Evolutionary conservation across 2,888 invertebrate species (phyloP).

Genomic region (Catocala fraxini): DNA sequence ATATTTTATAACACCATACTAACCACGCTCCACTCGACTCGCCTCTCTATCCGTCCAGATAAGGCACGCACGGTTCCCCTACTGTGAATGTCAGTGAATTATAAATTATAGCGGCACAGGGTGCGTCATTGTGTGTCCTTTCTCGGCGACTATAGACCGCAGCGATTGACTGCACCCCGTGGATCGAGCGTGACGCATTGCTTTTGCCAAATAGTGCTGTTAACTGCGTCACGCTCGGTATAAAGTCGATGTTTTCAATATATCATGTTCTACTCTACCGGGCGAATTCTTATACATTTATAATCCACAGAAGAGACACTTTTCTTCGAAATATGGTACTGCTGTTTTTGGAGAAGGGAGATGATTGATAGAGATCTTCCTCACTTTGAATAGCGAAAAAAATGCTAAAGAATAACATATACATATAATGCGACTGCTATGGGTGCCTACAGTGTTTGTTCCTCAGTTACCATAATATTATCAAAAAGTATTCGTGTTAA

Average conservation of each 20-base stretch:
- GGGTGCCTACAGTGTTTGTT: too few relatives aligned
- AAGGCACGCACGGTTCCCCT: constrained; percentile 70
- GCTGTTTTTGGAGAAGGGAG: not conserved
- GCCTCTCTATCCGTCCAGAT: constrained; percentile 57
- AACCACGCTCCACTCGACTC: constrained; percentile 19
- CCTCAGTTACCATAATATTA: too few relatives aligned
- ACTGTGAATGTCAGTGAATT: constrained; percentile 59
- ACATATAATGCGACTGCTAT: too few relatives aligned
- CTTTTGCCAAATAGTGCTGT: constrained; percentile 55
- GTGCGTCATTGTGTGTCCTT: constrained; percentile 75
- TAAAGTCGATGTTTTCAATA: constrained; percentile 51
- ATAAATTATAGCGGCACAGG: constrained; percentile 78
- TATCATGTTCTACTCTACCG: constrained; percentile 37
- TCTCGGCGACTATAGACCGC: constrained; percentile 75
- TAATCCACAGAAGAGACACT: constrained; percentile 15
- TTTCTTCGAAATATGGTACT: constrained; percentile 9
- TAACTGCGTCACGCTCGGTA: constrained; percentile 51
- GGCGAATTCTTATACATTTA: constrained; percentile 27
- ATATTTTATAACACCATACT: constrained; percentile 10
- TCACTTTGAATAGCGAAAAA: too few relatives aligned
- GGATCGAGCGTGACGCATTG: constrained; percentile 68
- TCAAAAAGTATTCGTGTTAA: too few relatives aligned
- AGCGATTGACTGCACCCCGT: constrained; percentile 79
- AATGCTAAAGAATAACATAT: too few relatives aligned
- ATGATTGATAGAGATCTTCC: not conserved